Conservation (phyloP, 1,140 invertebrate species). For the roundworm (Caenorhabditis elegans) region WBcel235 BX284604.4:9545001-9545500, state of each 20-base stretch:
- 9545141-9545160: background rate
- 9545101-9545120: background rate
- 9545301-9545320: no score
- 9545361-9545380: conserved; percentile 55
- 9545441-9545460: conserved; percentile 31
- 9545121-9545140: background rate
- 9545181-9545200: conserved; percentile 28
- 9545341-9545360: conserved; percentile 66
- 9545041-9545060: conserved; percentile 61
- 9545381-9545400: conserved; percentile 56
- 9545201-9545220: no score
- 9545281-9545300: no score
- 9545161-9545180: conserved; percentile 37
- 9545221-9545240: no score
- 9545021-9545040: conserved; percentile 63
- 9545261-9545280: no score
- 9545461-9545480: conserved; percentile 50
- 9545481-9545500: conserved; percentile 47
- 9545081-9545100: conserved; percentile 27
- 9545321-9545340: conserved; percentile 57
- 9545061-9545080: conserved; percentile 47
- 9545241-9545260: no score
- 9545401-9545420: conserved; percentile 64
- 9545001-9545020: conserved; percentile 55
- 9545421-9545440: conserved; percentile 61